Conservation (phyloP, 2,888 invertebrate genomes). For the Imbricaverruca yamaguchii region DNA sequence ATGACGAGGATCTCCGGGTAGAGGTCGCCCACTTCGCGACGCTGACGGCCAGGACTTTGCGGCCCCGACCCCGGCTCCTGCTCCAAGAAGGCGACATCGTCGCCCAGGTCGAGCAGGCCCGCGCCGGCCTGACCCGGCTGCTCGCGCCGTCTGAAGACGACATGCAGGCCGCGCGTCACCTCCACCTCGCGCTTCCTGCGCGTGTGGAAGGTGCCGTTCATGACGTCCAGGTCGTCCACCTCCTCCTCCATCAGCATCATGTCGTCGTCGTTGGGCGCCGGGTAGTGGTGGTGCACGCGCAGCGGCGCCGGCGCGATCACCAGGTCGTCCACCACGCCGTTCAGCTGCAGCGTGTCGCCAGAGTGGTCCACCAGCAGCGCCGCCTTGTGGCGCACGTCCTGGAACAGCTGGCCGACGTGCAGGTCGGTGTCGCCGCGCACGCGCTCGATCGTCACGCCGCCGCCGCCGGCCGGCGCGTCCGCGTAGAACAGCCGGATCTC, state of each 20-base stretch:
- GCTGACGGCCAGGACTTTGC: not conserved
- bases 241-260: not conserved
- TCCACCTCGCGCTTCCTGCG: not conserved
- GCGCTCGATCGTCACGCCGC: not conserved
- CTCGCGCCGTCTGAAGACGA: not conserved
- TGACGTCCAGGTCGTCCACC: not conserved
- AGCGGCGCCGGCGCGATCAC: not conserved
- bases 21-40: not conserved
- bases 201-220: not conserved
- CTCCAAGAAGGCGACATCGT: not conserved
- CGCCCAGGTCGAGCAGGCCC: conserved; percentile 24
- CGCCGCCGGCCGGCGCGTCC: not conserved
- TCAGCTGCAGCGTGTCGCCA: not conserved
- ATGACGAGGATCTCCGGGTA: conserved; percentile 23
- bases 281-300: not conserved
- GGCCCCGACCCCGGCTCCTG: not conserved
- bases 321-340: not conserved
- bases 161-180: not conserved
- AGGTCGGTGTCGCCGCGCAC: not conserved
- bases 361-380: conserved; percentile 5
- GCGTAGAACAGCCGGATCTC: conserved; percentile 4
- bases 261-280: not conserved
- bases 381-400: not conserved
- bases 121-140: conserved; percentile 34
- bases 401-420: not conserved